Percentiles rank a stretch among this genome's conserved stretches.
These are phyloP conservation scores for Acrocyrtus sp. DNA, from an alignment of 2,888 invertebrate species.

Conservation along the genomic window DNA sequence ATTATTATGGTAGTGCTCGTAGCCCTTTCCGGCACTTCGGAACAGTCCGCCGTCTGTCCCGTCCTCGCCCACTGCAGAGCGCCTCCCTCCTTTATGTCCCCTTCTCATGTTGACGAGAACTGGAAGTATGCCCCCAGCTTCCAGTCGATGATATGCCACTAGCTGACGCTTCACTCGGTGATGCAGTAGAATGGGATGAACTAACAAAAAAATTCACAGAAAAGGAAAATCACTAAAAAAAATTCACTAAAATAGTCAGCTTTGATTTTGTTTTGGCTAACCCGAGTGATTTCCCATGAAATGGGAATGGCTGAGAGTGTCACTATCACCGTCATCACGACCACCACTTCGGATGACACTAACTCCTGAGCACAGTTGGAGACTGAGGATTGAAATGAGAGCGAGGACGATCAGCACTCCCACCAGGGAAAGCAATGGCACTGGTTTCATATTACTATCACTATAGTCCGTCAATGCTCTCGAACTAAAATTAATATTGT, in stretches of 20 bases:
- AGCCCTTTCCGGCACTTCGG: constrained; percentile 39
- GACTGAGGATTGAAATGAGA: constrained; percentile 19
- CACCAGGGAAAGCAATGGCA: constrained; percentile 46
- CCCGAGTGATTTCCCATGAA: too few species aligned
- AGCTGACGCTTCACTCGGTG: constrained; percentile 38
- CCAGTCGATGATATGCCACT: constrained; percentile 23
- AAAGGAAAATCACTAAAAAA: constrained; percentile 3
- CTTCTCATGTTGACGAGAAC: constrained; percentile 15
- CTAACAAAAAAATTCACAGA: not conserved
- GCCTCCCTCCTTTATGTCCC: constrained; percentile 29
- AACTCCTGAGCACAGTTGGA: constrained; percentile 31
- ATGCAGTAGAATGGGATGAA: not conserved
- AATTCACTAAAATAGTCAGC: too few species aligned
- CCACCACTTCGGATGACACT: constrained; percentile 22
- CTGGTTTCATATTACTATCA: constrained; percentile 33
- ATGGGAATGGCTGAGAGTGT: too few species aligned
- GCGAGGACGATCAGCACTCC: constrained; percentile 35
- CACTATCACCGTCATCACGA: not conserved
- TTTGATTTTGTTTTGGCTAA: too few species aligned
- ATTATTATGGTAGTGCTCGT: constrained; percentile 45
- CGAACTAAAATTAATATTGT: too few species aligned
- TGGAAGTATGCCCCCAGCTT: constrained; percentile 30
- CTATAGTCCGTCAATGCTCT: not conserved
- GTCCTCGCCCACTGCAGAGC: constrained; percentile 36
- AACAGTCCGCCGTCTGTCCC: constrained; percentile 34